A percentile compares a stretch with the other conserved stretches of the same genome.
phyloP scores from a whole-genome alignment of 2,113 vertebrate species.

The Arizona elegans region DNA sequence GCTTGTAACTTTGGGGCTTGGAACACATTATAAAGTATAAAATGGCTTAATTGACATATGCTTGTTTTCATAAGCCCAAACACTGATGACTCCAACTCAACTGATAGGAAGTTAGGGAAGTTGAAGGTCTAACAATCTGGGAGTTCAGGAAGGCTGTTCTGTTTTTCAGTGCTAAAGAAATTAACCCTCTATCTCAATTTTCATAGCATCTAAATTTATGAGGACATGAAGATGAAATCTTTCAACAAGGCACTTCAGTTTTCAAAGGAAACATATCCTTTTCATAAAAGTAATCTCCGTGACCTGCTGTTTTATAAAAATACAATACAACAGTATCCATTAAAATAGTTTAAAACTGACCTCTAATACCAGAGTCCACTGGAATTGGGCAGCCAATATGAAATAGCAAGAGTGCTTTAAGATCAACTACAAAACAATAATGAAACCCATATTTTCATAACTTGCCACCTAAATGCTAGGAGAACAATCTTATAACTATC shows the following conservation, averaged over 20 bases:
- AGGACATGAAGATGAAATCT: background rate
- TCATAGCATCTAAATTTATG: background rate
- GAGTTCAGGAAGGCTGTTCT: background rate
- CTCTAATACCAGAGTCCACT: background rate
- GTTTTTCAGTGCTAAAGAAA: background rate
- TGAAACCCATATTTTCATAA: background rate
- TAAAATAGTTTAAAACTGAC: background rate
- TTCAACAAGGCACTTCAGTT: background rate
- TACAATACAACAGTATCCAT: background rate
- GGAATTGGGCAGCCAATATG: background rate
- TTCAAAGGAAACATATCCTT: background rate
- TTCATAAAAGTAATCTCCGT: background rate
- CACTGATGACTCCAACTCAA: background rate
- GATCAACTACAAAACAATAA: background rate
- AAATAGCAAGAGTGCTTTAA: background rate
- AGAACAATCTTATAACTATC: background rate
- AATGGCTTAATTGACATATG: background rate
- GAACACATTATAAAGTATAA: background rate
- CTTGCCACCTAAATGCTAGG: background rate
- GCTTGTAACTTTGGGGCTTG: background rate
- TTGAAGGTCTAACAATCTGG: background rate
- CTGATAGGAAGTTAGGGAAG: background rate
- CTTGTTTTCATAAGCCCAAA: background rate
- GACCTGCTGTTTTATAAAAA: background rate
- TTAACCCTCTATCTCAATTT: background rate